Conservation (phyloP, 2,888 invertebrate genomes). For the Agonum fuliginosum region DNA sequence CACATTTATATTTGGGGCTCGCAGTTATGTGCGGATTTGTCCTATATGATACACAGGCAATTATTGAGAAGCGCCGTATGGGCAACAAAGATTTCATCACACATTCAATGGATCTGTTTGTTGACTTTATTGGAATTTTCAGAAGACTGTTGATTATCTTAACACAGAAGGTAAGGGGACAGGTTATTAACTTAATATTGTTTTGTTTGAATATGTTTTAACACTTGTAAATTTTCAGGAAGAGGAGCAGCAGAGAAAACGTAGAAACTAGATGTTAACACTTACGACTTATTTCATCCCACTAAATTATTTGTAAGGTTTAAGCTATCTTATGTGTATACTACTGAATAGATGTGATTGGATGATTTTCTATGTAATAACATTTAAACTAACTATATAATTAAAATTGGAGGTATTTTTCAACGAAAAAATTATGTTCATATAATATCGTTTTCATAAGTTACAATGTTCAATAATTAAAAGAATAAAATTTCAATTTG, state of each 20-base stretch:
- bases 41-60: constrained; percentile 97
- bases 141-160: constrained; percentile 92
- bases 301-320: constrained; percentile 56
- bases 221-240: constrained; percentile 69
- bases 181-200: constrained; percentile 29
- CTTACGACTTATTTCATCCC: not conserved
- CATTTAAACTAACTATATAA: constrained; percentile 28
- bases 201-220: no score
- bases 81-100: constrained; percentile 95
- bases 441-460: constrained; percentile 35
- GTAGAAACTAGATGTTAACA: constrained; percentile 67
- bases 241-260: constrained; percentile 70
- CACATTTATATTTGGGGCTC: constrained; percentile 91
- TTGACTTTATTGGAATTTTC: constrained; percentile 96
- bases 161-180: constrained; percentile 84
- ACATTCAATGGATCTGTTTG: constrained; percentile 94
- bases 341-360: constrained; percentile 52
- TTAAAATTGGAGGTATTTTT: constrained; percentile 49
- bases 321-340: constrained; percentile 38
- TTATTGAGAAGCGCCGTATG: constrained; percentile 92
- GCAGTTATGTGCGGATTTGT: constrained; percentile 96
- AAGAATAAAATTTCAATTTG: constrained; percentile 9
- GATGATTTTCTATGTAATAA: constrained; percentile 57
- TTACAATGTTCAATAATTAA: constrained; percentile 54
- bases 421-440: constrained; percentile 42